A percentile compares a stretch with the other conserved stretches of the same genome.
phyloP scores from a whole-genome alignment of 2,888 invertebrate genomes.

The Busseola fusca region DNA sequence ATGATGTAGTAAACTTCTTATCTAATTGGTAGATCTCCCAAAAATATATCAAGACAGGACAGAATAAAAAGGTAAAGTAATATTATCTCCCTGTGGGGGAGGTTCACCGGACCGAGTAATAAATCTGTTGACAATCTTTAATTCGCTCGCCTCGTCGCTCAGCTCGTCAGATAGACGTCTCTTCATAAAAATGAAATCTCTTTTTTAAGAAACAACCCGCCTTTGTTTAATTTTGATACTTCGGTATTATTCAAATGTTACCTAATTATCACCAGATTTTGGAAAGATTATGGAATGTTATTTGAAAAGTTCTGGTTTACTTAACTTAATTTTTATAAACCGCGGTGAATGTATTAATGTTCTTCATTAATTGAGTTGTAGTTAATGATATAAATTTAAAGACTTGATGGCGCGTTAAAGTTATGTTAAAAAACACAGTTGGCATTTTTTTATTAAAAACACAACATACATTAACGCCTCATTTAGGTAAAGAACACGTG shows the following conservation, averaged over 20 bases:
- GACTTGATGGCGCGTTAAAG: background rate
- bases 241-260: constrained; percentile 47
- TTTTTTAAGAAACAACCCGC: constrained; percentile 67
- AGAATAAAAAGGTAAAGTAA: constrained; percentile 73
- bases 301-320: constrained; percentile 5
- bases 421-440: background rate
- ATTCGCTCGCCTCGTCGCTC: constrained; percentile 75
- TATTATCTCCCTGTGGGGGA: constrained; percentile 74
- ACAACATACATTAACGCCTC: background rate
- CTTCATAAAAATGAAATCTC: constrained; percentile 76
- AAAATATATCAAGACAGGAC: constrained; percentile 45
- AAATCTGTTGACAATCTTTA: constrained; percentile 89
- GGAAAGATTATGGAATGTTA: constrained; percentile 10
- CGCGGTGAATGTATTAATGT: constrained; percentile 1
- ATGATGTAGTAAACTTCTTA: background rate
- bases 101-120: constrained; percentile 86
- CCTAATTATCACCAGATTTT: constrained; percentile 41
- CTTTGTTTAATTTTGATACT: constrained; percentile 61
- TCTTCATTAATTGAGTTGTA: background rate
- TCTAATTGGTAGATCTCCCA: constrained; percentile 31
- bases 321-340: background rate
- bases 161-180: constrained; percentile 69
- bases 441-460: background rate
- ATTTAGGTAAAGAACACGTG: constrained; percentile 33
- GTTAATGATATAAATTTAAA: background rate